These are phyloP conservation scores for Schizopygopsis malacanthus DNA, from an alignment of 2,797 vertebrate genomes.

Conservation along the genomic window DNA sequence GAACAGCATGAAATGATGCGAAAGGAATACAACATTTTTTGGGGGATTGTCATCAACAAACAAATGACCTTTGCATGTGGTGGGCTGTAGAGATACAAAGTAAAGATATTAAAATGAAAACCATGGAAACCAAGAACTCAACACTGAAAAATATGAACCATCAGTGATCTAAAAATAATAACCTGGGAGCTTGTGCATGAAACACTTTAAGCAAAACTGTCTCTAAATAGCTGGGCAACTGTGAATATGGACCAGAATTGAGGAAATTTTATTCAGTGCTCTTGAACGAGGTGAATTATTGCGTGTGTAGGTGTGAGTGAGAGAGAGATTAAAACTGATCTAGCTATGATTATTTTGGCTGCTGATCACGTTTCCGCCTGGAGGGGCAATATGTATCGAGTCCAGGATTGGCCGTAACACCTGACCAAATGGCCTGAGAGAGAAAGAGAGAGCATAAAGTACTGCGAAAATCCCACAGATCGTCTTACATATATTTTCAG, in stretches of 20 bases:
- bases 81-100: constrained; percentile 21
- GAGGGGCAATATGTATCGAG: constrained; percentile 92
- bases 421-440: constrained; percentile 91
- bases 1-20: neutral
- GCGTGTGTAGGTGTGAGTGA: constrained; percentile 13
- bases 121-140: constrained; percentile 26
- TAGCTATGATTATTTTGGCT: constrained; percentile 88
- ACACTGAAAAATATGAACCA: constrained; percentile 22
- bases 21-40: neutral
- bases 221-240: constrained; percentile 10
- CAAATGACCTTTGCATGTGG: constrained; percentile 36
- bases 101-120: constrained; percentile 1
- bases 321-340: constrained; percentile 62
- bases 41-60: constrained; percentile 18
- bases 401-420: constrained; percentile 92
- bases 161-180: neutral
- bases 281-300: neutral
- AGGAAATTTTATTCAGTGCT: neutral
- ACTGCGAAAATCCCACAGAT: constrained; percentile 1
- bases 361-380: constrained; percentile 89
- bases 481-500: constrained; percentile 3
- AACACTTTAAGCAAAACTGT: neutral
- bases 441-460: constrained; percentile 20
- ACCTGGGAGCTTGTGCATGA: neutral
- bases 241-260: neutral